Conservation (phyloP, 1,140 invertebrate genomes). For the Drosophila biarmipes region DNA sequence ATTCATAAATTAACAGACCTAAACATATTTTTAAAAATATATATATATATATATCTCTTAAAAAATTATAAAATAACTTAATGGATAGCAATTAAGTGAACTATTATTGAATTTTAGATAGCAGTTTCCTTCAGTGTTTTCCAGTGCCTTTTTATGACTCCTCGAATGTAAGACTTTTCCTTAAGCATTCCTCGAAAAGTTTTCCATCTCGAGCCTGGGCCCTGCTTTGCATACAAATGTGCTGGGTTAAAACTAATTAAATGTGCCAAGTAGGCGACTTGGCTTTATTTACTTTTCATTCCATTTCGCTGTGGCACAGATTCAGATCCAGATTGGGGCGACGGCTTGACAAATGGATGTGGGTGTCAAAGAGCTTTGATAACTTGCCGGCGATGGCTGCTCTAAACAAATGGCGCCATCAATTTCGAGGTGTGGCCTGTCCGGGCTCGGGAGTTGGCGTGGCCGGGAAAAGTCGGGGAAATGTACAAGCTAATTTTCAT, state of each 20-base stretch:
- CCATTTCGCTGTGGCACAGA: constrained; percentile 62
- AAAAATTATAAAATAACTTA: too few species aligned
- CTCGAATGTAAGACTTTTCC: constrained; percentile 6
- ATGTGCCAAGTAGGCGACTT: constrained; percentile 49
- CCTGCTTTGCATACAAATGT: constrained; percentile 63
- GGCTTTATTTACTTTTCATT: constrained; percentile 34
- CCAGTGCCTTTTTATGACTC: constrained; percentile 47
- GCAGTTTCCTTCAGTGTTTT: background rate
- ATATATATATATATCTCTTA: too few species aligned
- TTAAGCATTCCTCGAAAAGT: constrained; percentile 40
- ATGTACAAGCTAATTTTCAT: constrained; percentile 79
- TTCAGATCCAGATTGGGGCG: constrained; percentile 51
- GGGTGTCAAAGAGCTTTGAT: constrained; percentile 75
- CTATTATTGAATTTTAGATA: background rate
- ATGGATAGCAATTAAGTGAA: too few species aligned
- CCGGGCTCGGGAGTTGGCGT: constrained; percentile 29
- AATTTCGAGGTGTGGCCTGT: constrained; percentile 75
- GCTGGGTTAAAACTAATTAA: constrained; percentile 76
- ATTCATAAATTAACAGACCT: too few species aligned
- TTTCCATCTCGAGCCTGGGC: constrained; percentile 50
- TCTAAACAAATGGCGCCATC: constrained; percentile 69
- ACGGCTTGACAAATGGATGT: constrained; percentile 80
- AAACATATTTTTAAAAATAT: too few species aligned
- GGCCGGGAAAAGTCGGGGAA: constrained; percentile 26
- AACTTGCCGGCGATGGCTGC: constrained; percentile 70